Percentiles rank a stretch among this genome's conserved stretches.
These are phyloP conservation scores for Drosophila mayaguana DNA, from an alignment of 2,888 invertebrate genomes.

Conservation along the genomic window DNA sequence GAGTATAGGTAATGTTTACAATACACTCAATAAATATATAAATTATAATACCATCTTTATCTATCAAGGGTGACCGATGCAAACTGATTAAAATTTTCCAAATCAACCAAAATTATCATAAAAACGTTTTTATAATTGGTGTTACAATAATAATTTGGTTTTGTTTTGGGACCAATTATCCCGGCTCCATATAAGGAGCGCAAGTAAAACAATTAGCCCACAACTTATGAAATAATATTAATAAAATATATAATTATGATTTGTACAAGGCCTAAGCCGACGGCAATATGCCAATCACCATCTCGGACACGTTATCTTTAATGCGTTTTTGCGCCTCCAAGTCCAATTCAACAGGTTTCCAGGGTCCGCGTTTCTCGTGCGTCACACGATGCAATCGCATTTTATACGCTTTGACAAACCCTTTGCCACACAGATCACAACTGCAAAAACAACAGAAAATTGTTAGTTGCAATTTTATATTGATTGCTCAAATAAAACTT, in stretches of 20 bases:
- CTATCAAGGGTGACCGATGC: not conserved
- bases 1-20: not conserved
- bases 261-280: constrained; percentile 36
- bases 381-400: constrained; percentile 79
- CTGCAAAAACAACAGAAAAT: constrained; percentile 34
- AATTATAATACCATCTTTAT: not conserved
- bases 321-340: constrained; percentile 25
- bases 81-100: not conserved
- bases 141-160: constrained; percentile 23
- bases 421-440: constrained; percentile 82
- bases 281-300: constrained; percentile 37
- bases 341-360: constrained; percentile 39
- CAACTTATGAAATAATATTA: constrained; percentile 27
- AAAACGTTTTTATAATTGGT: constrained; percentile 1
- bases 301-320: constrained; percentile 55
- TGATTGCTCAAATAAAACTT: constrained; percentile 42
- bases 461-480: not conserved
- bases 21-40: not conserved
- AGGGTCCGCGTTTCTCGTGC: constrained; percentile 70
- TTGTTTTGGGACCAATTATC: not conserved
- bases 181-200: not conserved
- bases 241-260: constrained; percentile 29
- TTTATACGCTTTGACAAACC: constrained; percentile 82
- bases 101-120: not conserved
- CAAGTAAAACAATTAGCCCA: constrained; percentile 23